phyloP scores from a whole-genome alignment of 1,140 invertebrate genomes.

The Thalassaphorura encarpata region DNA sequence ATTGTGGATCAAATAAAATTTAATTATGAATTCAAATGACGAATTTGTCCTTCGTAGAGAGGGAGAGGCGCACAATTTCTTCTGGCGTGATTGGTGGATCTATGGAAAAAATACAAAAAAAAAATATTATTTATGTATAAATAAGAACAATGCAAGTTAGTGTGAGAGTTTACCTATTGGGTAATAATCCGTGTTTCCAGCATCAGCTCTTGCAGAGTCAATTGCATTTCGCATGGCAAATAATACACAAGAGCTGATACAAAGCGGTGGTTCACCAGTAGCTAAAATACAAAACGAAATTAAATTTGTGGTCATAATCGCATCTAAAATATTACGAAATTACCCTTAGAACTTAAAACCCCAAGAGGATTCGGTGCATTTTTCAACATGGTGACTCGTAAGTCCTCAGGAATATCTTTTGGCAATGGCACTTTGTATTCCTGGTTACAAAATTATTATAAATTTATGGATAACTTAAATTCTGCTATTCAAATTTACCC shows the following conservation, averaged over 20 bases:
- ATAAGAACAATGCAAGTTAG: too few relatives aligned
- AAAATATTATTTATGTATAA: too few relatives aligned
- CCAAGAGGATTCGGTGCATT: constrained; percentile 43
- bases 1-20: too few relatives aligned
- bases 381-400: constrained; percentile 61
- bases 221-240: constrained; percentile 63
- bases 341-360: constrained; percentile 54
- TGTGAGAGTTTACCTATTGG: constrained; percentile 35
- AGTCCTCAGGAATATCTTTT: constrained; percentile 76
- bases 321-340: not conserved
- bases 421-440: constrained; percentile 70
- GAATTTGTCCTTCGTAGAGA: too few relatives aligned
- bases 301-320: not conserved
- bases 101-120: constrained; percentile 7
- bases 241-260: constrained; percentile 51
- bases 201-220: constrained; percentile 50
- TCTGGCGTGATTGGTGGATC: constrained; percentile 27
- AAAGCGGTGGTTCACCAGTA: constrained; percentile 68
- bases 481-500: constrained; percentile 6
- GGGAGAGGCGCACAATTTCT: constrained; percentile 20
- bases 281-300: constrained; percentile 41
- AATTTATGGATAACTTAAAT: not conserved
- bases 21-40: too few relatives aligned
- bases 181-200: constrained; percentile 34
- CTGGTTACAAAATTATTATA: constrained; percentile 35